These are phyloP conservation scores for Leptodactylus fuscus DNA, from an alignment of 2,113 vertebrate genomes.

Conservation along the genomic window DNA sequence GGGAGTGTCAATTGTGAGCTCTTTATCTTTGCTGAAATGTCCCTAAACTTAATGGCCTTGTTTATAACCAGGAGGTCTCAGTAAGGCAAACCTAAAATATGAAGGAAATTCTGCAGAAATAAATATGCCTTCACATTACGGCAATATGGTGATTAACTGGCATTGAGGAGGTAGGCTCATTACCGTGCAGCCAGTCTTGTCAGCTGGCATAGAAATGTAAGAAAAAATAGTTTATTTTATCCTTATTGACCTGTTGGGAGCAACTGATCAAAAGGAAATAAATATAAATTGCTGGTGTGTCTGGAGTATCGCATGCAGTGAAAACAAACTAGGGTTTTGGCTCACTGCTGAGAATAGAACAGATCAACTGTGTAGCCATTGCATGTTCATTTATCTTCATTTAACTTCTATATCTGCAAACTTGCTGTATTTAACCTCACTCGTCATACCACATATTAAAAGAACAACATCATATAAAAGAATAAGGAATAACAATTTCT, in stretches of 20 bases:
- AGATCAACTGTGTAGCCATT: constrained; percentile 6
- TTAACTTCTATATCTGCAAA: neutral
- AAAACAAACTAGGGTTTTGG: constrained; percentile 65
- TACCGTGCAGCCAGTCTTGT: constrained; percentile 60
- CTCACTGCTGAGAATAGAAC: constrained; percentile 48
- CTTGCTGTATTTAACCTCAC: neutral
- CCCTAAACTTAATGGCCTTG: constrained; percentile 13
- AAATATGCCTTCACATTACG: constrained; percentile 27
- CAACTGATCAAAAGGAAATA: constrained; percentile 65
- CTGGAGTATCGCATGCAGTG: constrained; percentile 61
- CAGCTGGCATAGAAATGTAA: constrained; percentile 62
- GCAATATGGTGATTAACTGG: constrained; percentile 46
- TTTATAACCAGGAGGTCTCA: constrained; percentile 16
- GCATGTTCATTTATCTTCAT: constrained; percentile 39
- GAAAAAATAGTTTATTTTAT: constrained; percentile 73
- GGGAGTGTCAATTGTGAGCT: constrained; percentile 59
- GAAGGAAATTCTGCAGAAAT: constrained; percentile 7
- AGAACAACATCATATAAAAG: too few relatives aligned
- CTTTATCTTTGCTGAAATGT: constrained; percentile 17
- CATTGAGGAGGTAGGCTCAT: constrained; percentile 59
- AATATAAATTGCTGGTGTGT: constrained; percentile 67
- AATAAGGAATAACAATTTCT: too few relatives aligned
- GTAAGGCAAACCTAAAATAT: constrained; percentile 25
- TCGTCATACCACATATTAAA: neutral
- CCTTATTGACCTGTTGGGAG: constrained; percentile 66